phyloP scores from a whole-genome alignment of 2,888 invertebrate genomes.

The Drosophila cracens region DNA sequence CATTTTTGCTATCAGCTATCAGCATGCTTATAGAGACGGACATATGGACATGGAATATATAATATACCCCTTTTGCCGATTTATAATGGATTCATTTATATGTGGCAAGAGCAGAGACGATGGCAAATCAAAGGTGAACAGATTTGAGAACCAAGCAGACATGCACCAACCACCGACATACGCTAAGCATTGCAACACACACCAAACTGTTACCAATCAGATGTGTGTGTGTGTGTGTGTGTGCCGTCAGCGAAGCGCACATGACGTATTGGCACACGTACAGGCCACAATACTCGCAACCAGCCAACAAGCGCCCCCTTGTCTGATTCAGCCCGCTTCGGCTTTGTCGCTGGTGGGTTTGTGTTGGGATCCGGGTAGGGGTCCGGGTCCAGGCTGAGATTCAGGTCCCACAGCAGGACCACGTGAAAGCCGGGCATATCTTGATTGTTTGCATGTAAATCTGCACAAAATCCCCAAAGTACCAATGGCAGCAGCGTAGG shows the following conservation, averaged over 20 bases:
- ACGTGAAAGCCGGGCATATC: constrained; percentile 78
- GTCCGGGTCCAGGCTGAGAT: constrained; percentile 36
- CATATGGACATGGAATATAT: not conserved
- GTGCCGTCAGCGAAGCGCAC: constrained; percentile 50
- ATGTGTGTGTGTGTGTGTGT: not conserved
- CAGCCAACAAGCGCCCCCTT: not conserved
- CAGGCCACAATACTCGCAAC: constrained; percentile 39
- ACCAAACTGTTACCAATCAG: not conserved
- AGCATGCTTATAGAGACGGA: not conserved
- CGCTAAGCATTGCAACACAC: constrained; percentile 30
- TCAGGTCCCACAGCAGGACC: constrained; percentile 65
- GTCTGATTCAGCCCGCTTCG: not conserved
- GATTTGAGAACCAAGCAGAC: constrained; percentile 64
- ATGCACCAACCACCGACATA: constrained; percentile 15
- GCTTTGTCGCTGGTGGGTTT: not conserved
- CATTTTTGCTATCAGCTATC: not conserved
- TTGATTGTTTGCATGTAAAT: constrained; percentile 82
- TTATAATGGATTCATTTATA: not conserved
- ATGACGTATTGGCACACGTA: constrained; percentile 69
- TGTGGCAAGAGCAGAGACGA: constrained; percentile 6
- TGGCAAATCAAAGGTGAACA: constrained; percentile 73
- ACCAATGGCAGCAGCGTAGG: constrained; percentile 59
- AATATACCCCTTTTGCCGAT: not conserved
- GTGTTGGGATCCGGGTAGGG: constrained; percentile 3
- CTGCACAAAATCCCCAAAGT: constrained; percentile 80